These are phyloP conservation scores for Harlomillsia oculata DNA, from an alignment of 1,140 invertebrate genomes.

Conservation along the genomic window DNA sequence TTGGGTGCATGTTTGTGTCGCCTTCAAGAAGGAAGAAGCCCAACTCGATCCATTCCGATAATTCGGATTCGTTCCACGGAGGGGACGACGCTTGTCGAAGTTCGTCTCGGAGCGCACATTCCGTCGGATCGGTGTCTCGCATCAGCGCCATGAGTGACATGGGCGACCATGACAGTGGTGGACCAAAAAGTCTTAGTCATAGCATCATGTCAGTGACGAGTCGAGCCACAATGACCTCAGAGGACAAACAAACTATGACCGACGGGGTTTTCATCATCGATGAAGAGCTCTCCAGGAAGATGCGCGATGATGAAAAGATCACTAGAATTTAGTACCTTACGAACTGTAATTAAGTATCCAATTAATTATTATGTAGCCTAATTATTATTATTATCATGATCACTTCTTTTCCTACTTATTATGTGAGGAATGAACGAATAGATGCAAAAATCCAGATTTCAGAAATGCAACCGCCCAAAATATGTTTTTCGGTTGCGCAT, in stretches of 20 bases:
- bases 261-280: conserved; percentile 10
- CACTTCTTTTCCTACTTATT: neutral
- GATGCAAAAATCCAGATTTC: no score
- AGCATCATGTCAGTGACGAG: conserved; percentile 21
- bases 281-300: conserved; percentile 5
- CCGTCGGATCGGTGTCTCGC: neutral
- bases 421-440: no score
- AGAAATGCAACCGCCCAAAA: no score
- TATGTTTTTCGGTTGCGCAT: no score
- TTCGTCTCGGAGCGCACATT: conserved; percentile 6
- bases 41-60: conserved; percentile 12
- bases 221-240: conserved; percentile 19
- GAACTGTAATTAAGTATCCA: neutral
- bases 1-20: conserved; percentile 18
- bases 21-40: conserved; percentile 8
- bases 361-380: neutral
- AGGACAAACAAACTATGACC: conserved; percentile 20
- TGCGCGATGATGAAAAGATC: conserved; percentile 16
- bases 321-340: conserved; percentile 24
- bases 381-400: neutral
- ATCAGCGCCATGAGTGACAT: conserved; percentile 6
- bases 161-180: neutral
- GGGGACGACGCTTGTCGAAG: conserved; percentile 2
- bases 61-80: conserved; percentile 21
- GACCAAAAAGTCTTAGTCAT: conserved; percentile 12